These are phyloP conservation scores for Fregetta grallaria DNA, from an alignment of 2,113 vertebrate genomes.

Conservation along the genomic window DNA sequence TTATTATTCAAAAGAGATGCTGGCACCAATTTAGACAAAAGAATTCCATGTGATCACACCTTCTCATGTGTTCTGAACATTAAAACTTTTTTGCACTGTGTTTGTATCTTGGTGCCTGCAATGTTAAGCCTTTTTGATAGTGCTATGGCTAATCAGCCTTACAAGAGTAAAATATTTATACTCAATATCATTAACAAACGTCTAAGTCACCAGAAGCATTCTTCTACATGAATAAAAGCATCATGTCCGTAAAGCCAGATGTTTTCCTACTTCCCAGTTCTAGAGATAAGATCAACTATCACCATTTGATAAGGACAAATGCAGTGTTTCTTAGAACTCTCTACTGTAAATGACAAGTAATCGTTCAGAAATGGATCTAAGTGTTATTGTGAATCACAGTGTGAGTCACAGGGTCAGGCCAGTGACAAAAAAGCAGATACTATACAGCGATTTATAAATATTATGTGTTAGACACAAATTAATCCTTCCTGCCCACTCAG, in stretches of 20 bases:
- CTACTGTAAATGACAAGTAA: background rate
- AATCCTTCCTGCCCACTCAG: background rate
- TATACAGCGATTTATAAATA: background rate
- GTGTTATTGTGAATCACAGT: background rate
- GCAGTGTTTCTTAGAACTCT: background rate
- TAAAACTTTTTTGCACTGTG: background rate
- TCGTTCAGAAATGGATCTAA: background rate
- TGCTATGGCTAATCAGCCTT: background rate
- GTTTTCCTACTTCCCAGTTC: background rate
- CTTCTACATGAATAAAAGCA: background rate
- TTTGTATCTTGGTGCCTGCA: background rate
- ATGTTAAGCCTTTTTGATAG: background rate
- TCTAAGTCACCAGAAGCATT: background rate
- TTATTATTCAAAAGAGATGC: background rate
- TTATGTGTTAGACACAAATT: background rate
- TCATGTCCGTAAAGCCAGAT: background rate
- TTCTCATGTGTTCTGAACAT: background rate
- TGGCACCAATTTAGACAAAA: background rate
- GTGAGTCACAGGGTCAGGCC: background rate
- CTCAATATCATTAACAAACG: background rate
- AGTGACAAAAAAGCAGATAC: background rate
- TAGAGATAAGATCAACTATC: background rate
- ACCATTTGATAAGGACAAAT: background rate
- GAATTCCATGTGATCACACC: fast-evolving
- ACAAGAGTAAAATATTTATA: background rate